phyloP scores from a whole-genome alignment of 1,140 invertebrate genomes.

The Sarcophaga peregrina region DNA sequence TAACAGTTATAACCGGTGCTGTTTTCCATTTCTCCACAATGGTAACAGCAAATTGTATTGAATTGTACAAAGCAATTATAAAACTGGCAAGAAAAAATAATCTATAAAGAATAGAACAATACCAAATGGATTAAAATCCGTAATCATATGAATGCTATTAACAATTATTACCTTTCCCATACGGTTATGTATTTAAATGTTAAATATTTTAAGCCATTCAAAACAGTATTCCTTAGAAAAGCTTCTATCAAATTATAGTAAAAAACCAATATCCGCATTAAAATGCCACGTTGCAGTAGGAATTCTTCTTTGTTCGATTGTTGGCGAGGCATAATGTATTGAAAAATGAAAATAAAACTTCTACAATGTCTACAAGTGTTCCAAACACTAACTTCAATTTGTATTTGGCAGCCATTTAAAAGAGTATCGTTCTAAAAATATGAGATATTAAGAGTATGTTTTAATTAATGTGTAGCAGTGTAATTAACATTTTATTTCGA shows the following conservation, averaged over 20 bases:
- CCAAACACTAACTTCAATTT: not conserved
- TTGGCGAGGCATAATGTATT: too few species aligned
- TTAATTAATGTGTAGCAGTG: not conserved
- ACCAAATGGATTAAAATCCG: conserved; percentile 2
- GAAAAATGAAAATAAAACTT: not conserved
- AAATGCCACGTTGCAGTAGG: not conserved
- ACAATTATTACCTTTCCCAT: conserved; percentile 69
- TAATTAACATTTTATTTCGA: not conserved
- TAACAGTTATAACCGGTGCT: conserved; percentile 77
- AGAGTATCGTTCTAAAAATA: not conserved
- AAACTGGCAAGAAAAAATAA: conserved; percentile 68
- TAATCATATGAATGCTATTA: conserved; percentile 7
- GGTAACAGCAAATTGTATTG: conserved; percentile 74
- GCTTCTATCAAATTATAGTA: conserved; percentile 48
- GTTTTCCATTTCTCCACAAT: conserved; percentile 75
- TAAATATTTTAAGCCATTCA: conserved; percentile 79
- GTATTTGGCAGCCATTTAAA: too few species aligned
- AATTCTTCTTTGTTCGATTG: too few species aligned
- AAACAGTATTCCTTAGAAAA: conserved; percentile 72
- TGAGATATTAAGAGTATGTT: not conserved
- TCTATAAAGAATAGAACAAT: conserved; percentile 53
- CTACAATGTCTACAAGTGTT: not conserved
- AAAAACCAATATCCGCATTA: not conserved
- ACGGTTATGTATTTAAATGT: conserved; percentile 73
- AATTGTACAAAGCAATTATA: conserved; percentile 70